Base-by-base conservation (phyloP, 1,140 invertebrate genomes). In the Campodea augens region DNA sequence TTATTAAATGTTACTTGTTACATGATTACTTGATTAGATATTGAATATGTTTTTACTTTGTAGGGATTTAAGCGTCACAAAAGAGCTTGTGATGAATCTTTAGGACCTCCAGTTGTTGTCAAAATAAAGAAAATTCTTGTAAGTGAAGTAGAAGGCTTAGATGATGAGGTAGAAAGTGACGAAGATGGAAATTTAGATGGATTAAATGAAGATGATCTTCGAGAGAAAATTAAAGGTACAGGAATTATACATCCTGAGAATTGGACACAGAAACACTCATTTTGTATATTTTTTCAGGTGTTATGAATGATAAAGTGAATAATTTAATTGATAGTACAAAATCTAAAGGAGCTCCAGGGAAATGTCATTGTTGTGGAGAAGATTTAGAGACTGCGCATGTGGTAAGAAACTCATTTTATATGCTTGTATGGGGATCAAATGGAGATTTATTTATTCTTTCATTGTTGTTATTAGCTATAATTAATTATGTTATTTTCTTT, bases 341-440 rank as follows among this genome's bases (percentile, higher is more conserved):
- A 19, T 13, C 41, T 25, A 25, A 27, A 20, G 29, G 25, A 32
- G 47, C 43, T 22, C 44, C 44, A 15, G 57, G 62, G 44, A 53
- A 62, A 15, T 70, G 68, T 53, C 53, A 60, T 27, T 71, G 67
- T 49, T 71, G 68, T 55, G 66, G 65, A 18, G 68, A 70, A 58
- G 64, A 67, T 25, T 48, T 59, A 20, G 62, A 63, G 46, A 64
- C 66, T 20, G 67, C 66, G 47, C 68, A 71, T 56, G 59, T 54
- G 46, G 67, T 69, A 57, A 53, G 56, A 20, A 23, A 5, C 3
- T 3, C n/a, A 39, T 13, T 10, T 20, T 43, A 42, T 18, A 0
- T n/a, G n/a, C n/a, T n/a, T n/a, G n/a, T n/a, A n/a, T n/a, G n/a
- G n/a, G n/a, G n/a, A n/a, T n/a, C n/a, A n/a, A n/a, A n/a, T n/a